Evolutionary conservation across 2,888 invertebrate species (phyloP).

Genomic region (Ophion obscuratus): DNA sequence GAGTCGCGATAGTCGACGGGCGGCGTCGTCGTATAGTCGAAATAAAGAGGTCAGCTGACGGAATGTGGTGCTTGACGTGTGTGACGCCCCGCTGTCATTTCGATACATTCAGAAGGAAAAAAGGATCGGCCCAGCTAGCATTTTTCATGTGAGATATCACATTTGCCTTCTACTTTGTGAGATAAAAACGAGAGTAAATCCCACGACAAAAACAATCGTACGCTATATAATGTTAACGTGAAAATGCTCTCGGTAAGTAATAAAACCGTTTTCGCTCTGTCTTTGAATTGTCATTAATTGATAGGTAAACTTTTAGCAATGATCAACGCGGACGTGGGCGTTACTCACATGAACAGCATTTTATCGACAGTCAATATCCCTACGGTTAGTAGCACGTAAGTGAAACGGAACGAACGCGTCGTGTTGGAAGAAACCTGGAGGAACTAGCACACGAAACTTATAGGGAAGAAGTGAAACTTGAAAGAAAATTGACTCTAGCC

Average conservation of each 20-base stretch:
- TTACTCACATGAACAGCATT: constrained; percentile 33
- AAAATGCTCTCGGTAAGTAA: constrained; percentile 25
- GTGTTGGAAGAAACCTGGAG: not conserved
- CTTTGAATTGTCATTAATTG: not conserved
- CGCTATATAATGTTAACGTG: constrained; percentile 23
- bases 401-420: not conserved
- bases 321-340: constrained; percentile 30
- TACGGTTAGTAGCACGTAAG: not conserved
- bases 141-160: constrained; percentile 20
- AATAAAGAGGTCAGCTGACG: too few species aligned
- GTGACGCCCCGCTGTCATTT: too few species aligned
- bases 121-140: too few species aligned
- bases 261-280: not conserved
- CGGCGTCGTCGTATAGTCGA: too few species aligned
- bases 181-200: constrained; percentile 1
- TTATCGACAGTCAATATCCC: constrained; percentile 35
- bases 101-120: too few species aligned
- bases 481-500: not conserved
- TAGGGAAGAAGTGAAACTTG: not conserved
- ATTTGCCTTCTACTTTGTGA: not conserved
- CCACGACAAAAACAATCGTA: not conserved
- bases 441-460: not conserved
- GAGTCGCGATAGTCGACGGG: too few species aligned
- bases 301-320: constrained; percentile 14
- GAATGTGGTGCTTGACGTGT: too few species aligned